Conservation (phyloP, 2,888 invertebrate species). For the Cephus rjabovi region DNA sequence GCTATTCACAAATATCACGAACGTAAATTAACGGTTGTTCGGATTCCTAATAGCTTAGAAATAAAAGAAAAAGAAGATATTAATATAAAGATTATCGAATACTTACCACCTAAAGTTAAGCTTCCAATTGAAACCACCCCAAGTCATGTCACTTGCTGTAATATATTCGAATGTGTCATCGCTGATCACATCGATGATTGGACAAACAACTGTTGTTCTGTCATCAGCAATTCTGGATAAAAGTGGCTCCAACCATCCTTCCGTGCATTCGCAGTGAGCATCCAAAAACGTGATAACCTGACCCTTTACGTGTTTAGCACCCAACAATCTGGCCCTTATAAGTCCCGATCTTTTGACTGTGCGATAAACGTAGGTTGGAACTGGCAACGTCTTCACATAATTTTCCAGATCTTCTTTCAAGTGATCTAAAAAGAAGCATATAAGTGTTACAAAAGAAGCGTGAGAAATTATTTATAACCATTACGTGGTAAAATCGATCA, state of each 20-base stretch:
- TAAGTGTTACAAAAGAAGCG: not conserved
- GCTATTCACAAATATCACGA: not conserved
- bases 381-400: constrained; percentile 87
- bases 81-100: constrained; percentile 13
- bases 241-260: constrained; percentile 98
- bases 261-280: constrained; percentile 98
- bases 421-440: constrained; percentile 75
- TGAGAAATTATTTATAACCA: not conserved
- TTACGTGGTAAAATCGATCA: not conserved
- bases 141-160: constrained; percentile 98
- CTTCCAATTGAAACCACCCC: constrained; percentile 99
- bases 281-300: constrained; percentile 96
- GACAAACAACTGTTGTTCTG: constrained; percentile 94
- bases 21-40: not conserved
- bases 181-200: constrained; percentile 98
- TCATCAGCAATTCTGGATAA: constrained; percentile 92
- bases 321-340: constrained; percentile 93
- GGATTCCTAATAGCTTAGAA: not conserved
- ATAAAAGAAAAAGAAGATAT: not conserved
- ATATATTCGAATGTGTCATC: constrained; percentile 99
- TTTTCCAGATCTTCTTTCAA: constrained; percentile 89
- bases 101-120: constrained; percentile 96
- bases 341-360: constrained; percentile 95
- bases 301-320: constrained; percentile 92
- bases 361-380: constrained; percentile 87